Percentiles rank a stretch among this genome's conserved stretches.
Conservation (phyloP, 2,113 vertebrate species). For the Mus pahari region DNA sequence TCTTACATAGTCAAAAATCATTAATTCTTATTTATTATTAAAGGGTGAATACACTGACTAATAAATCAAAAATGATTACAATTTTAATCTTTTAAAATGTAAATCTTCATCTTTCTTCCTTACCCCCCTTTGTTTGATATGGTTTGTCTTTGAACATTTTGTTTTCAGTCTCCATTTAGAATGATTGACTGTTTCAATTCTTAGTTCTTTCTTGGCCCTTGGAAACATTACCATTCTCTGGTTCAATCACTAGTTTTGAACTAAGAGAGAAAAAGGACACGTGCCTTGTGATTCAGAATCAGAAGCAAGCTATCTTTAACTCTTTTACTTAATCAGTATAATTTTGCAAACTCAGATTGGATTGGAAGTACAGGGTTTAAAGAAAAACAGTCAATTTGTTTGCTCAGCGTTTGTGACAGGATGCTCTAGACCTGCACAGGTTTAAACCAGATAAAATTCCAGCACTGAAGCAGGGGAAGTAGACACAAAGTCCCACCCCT, state of each 20-base stretch:
- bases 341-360: slow-evolving; percentile 35
- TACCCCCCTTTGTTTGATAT: background rate
- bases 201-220: background rate
- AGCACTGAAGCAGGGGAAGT: background rate
- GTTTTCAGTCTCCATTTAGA: slow-evolving; percentile 20
- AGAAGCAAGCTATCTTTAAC: background rate
- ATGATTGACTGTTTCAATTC: background rate
- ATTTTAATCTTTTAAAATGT: background rate
- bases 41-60: background rate
- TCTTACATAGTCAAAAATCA: slow-evolving; percentile 7
- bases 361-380: background rate
- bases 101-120: background rate
- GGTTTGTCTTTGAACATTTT: background rate
- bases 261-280: background rate
- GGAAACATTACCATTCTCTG: background rate
- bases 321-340: background rate
- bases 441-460: background rate
- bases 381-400: background rate
- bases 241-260: background rate
- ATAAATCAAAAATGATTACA: background rate
- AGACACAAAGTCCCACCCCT: background rate
- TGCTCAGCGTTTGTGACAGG: background rate
- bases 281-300: background rate
- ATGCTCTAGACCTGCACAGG: background rate
- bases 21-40: slow-evolving; percentile 15